Base-by-base conservation (phyloP, 37 sponge, comb jelly and placozoan genomes). In the Petrosia ficiformis region DNA sequence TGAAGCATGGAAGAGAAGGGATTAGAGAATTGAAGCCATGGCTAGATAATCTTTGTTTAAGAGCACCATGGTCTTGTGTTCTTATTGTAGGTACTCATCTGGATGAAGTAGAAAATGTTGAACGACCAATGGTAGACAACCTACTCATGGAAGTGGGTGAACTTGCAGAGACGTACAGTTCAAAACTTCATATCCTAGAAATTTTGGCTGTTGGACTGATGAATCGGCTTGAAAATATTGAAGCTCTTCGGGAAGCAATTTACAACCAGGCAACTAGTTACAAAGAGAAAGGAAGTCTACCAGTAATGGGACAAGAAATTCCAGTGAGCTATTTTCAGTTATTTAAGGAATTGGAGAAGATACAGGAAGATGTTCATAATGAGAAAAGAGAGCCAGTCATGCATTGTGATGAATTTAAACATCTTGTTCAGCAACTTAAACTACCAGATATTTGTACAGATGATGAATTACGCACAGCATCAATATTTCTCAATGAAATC, bases 261-360 rank as follows among this genome's bases (percentile, higher is more conserved):
- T 92, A 96, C 67, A 86, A 92, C 42, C 78, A 73, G 39, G 96
- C 96, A 0, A 77, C 84, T 29, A 70, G 72, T 33, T 84, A 84
- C 77, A 74, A 40, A 42, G 81, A 57, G 22, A 34, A 65, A n/a
- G 57, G 57, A 57, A 76, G 67, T 11, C 84, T 82, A 76, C 54
- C 38, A 30, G 75, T 80, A 41, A 92, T 96, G 90, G 96, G 96
- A 1, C 87, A 71, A 57, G 78, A 79, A 58, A 86, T 96, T 26
- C 96, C 96, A 29, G 90, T 90, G 65, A 92, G 93, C 76, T 96
- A 96, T 71, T 76, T 81, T 42, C 71, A 84, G 44, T 87, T 96
- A 11, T 87, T 92, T 41, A 83, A 73, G 56, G 79, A 83, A 22
- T 61, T 96, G 36, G 78, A 84, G 61, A 26, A 59, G 39, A 59